Percentiles rank a stretch among this genome's conserved stretches.
These are phyloP conservation scores for Aricia agestis DNA, from an alignment of 1,140 invertebrate genomes.

Conservation along the genomic window DNA sequence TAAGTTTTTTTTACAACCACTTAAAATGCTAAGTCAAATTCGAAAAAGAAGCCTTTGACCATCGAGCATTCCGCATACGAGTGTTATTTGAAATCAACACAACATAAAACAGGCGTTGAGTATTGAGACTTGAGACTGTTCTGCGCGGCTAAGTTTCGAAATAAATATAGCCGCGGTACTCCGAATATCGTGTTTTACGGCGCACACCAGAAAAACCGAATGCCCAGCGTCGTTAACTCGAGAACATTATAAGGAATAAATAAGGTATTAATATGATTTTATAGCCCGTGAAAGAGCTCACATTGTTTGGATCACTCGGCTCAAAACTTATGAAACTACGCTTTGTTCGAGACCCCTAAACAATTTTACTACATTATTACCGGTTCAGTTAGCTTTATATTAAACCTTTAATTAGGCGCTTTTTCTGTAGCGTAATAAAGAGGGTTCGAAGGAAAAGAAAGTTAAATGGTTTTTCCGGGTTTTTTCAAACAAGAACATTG, in stretches of 20 bases:
- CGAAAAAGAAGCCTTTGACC: too few relatives aligned
- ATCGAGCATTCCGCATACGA: too few relatives aligned
- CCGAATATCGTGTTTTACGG: conserved; percentile 66
- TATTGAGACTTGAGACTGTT: conserved; percentile 41
- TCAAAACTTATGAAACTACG: conserved; percentile 17
- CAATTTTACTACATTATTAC: conserved; percentile 6
- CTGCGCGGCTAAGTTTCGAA: conserved; percentile 50
- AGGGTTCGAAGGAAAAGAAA: background rate
- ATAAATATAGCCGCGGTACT: conserved; percentile 52
- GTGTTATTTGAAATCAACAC: conserved; percentile 44
- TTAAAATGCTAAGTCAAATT: too few relatives aligned
- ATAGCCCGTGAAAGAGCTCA: conserved; percentile 65
- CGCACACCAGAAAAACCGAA: conserved; percentile 63
- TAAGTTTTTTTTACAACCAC: too few relatives aligned
- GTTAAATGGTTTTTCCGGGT: background rate
- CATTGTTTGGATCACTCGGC: conserved; percentile 51
- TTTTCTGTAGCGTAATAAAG: background rate
- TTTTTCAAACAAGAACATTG: too few relatives aligned
- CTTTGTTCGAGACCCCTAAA: conserved; percentile 1
- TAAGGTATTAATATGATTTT: conserved; percentile 68
- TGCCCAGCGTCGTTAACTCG: conserved; percentile 67
- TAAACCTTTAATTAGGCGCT: background rate
- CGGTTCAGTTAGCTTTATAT: background rate
- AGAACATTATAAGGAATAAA: conserved; percentile 72
- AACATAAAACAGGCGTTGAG: conserved; percentile 39